phyloP scores from a whole-genome alignment of 2,888 invertebrate genomes.

The Acrobasis consociella region DNA sequence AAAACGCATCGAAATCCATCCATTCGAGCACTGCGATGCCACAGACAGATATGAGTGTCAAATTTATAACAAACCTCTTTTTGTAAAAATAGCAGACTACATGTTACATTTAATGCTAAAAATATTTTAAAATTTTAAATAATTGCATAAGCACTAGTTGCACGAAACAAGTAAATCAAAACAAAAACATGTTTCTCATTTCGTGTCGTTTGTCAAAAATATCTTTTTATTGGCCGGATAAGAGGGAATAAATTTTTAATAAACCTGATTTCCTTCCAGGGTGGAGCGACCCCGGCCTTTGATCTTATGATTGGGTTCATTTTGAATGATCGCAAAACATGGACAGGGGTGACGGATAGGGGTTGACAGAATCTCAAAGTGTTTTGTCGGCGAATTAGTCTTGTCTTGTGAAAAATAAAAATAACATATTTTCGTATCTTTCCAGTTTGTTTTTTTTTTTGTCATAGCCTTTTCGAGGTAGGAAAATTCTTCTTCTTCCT shows the following conservation, averaged over 20 bases:
- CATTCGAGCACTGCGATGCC: too few relatives aligned
- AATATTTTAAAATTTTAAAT: too few relatives aligned
- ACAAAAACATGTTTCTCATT: slow-evolving; percentile 11
- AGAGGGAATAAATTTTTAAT: slow-evolving; percentile 32
- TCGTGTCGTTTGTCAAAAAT: slow-evolving; percentile 19
- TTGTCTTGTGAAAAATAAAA: slow-evolving; percentile 7
- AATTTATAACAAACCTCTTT: too few relatives aligned
- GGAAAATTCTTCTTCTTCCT: too few relatives aligned
- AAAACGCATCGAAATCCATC: too few relatives aligned
- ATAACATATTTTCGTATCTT: background rate
- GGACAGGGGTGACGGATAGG: slow-evolving; percentile 17
- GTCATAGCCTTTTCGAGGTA: too few relatives aligned
- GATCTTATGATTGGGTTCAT: slow-evolving; percentile 40
- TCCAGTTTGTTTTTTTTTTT: background rate
- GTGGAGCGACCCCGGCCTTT: slow-evolving; percentile 30
- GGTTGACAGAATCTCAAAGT: slow-evolving; percentile 26
- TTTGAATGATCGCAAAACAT: slow-evolving; percentile 34
- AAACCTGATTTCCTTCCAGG: slow-evolving; percentile 30
- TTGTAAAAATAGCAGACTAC: too few relatives aligned
- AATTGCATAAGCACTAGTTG: background rate
- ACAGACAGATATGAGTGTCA: too few relatives aligned
- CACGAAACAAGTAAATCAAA: background rate
- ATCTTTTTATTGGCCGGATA: slow-evolving; percentile 5
- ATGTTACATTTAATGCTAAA: too few relatives aligned
- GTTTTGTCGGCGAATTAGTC: slow-evolving; percentile 28